phyloP scores from a whole-genome alignment of 2,113 vertebrate species.

The Junco hyemalis region DNA sequence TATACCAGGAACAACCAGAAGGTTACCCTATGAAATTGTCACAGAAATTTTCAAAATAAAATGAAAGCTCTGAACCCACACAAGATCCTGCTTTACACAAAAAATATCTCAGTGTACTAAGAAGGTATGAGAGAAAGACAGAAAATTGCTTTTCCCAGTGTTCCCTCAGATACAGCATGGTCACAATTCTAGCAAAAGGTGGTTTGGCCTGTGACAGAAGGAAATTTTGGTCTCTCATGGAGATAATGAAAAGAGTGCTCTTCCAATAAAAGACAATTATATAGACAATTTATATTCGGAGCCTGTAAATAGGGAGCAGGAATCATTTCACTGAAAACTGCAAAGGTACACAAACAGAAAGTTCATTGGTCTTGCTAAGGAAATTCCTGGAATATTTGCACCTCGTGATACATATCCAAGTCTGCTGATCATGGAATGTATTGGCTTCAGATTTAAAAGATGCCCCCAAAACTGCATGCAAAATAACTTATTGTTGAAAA shows the following conservation, averaged over 20 bases:
- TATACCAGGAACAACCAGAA: neutral
- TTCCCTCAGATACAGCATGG: neutral
- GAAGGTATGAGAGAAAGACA: neutral
- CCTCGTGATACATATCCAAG: neutral
- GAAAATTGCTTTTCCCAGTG: neutral
- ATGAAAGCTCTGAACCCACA: neutral
- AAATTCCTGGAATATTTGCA: conserved; percentile 62
- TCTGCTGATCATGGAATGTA: neutral
- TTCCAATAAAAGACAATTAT: neutral
- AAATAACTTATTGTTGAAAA: neutral
- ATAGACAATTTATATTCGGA: neutral
- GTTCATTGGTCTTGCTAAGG: neutral
- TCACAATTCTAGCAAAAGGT: neutral
- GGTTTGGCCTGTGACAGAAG: neutral
- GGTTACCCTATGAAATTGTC: neutral
- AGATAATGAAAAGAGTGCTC: neutral
- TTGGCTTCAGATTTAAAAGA: neutral
- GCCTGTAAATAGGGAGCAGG: neutral
- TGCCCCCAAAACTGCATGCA: neutral
- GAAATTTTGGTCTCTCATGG: neutral
- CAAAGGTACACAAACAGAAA: conserved; percentile 19
- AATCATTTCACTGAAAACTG: neutral
- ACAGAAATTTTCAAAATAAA: neutral
- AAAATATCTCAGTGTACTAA: neutral
- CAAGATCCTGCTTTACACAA: neutral